These are phyloP conservation scores for Trissoscelio sp. DNA, from an alignment of 2,888 invertebrate genomes.

Conservation along the genomic window DNA sequence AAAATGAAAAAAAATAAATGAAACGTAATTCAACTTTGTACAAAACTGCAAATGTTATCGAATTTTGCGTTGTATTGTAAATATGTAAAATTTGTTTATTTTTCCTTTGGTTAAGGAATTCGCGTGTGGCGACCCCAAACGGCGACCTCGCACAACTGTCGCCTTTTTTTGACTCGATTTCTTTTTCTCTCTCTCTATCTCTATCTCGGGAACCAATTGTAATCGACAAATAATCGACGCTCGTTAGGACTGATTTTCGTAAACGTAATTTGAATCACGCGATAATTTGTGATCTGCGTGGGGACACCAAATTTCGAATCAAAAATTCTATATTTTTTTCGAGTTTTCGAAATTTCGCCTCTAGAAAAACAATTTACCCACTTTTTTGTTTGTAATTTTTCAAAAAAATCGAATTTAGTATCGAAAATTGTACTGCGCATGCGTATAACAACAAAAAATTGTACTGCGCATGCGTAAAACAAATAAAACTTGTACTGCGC, in stretches of 20 bases:
- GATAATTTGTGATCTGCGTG: slow-evolving; percentile 37
- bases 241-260: slow-evolving; percentile 64
- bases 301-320: slow-evolving; percentile 27
- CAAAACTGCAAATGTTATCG: slow-evolving; percentile 32
- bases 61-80: slow-evolving; percentile 52
- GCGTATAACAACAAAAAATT: too few relatives aligned
- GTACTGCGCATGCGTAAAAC: too few relatives aligned
- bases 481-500: too few relatives aligned
- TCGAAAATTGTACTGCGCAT: too few relatives aligned
- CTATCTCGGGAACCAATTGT: slow-evolving; percentile 47
- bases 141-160: slow-evolving; percentile 14
- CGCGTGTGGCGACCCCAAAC: slow-evolving; percentile 34
- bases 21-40: slow-evolving; percentile 25
- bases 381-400: too few relatives aligned
- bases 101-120: slow-evolving; percentile 15
- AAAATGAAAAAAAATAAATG: not conserved
- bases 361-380: too few relatives aligned
- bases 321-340: too few relatives aligned
- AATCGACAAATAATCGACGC: slow-evolving; percentile 63
- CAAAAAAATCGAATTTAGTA: too few relatives aligned
- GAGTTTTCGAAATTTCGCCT: too few relatives aligned
- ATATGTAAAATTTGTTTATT: slow-evolving; percentile 50
- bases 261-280: slow-evolving; percentile 49
- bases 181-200: slow-evolving; percentile 27
- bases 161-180: slow-evolving; percentile 3